Base-by-base conservation (phyloP, 2,797 vertebrate species). In the Gorsachius magnificus region DNA sequence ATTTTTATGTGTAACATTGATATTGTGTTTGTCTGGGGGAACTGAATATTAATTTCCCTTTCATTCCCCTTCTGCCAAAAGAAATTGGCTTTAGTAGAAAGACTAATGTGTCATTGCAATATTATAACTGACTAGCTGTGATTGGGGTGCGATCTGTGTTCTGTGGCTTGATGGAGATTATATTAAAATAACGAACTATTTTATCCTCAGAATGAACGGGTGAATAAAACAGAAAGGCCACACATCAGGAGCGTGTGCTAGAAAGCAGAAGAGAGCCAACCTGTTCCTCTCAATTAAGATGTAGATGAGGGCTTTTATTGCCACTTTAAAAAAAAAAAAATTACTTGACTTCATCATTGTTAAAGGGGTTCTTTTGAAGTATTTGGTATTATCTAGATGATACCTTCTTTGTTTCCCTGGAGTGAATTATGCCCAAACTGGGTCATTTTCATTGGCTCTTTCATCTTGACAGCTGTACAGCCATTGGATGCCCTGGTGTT, bases 221-320 rank as follows among this genome's bases (percentile, higher is more conserved):
- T 76, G 61, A 75, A 65, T 61, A 35, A 84, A 87, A 70, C 3
- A 61, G n/a, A 68, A 56, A 80, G 61, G 41, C 45, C 36, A 2
- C 31, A n/a, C 9, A 18, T 43, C 7, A 68, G 48, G 29, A 86
- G 8, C 0, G 0, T 13, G 31, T 72, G 38, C 56, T 84, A 11
- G 24, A 65, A 69, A 61, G 41, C 64, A 46, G 70, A 54, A 14
- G 29, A 74, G 64, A 63, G 11, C 13, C 24, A 80, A 17, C n/a
- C 29, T 35, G 8, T 91, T 87, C 61, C 35, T 63, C 29, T 50
- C 5, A 51, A 7, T 46, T n/a, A 15, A 0, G 0, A 18, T 38
- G 21, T 26, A n/a, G 16, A 0, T 66, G 45, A 56, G 72, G 48
- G 60, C 25, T 51, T 69, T 80, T 60, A 53, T 20, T 89, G 35